These are phyloP conservation scores for Ectemnius cavifrons DNA, from an alignment of 2,888 invertebrate genomes.

Conservation along the genomic window DNA sequence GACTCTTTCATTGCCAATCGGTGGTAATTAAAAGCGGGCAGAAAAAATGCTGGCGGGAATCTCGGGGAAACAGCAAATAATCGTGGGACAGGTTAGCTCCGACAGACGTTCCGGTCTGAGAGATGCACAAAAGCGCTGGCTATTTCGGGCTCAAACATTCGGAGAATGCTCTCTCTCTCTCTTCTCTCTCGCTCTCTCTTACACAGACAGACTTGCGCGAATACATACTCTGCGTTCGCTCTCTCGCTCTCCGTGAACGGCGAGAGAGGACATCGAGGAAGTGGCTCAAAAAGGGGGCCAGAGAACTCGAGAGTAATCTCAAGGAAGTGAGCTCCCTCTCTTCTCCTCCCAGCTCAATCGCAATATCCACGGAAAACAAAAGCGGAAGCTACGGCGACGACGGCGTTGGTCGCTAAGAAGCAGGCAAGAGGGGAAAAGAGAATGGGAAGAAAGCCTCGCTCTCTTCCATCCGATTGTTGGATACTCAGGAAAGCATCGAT, in stretches of 20 bases:
- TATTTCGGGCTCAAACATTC: conserved; percentile 44
- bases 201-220: no score
- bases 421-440: conserved; percentile 10
- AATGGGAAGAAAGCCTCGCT: conserved; percentile 46
- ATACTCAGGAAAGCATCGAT: conserved; percentile 67
- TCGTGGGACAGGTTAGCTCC: background rate
- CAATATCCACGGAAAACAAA: conserved; percentile 62
- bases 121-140: conserved; percentile 46
- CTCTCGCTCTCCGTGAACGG: no score
- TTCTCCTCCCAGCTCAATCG: conserved; percentile 35
- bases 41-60: no score
- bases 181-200: no score
- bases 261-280: conserved; percentile 43
- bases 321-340: conserved; percentile 27
- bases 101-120: background rate
- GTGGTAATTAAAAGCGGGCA: no score
- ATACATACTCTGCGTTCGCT: no score
- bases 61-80: background rate
- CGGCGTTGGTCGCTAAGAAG: conserved; percentile 6
- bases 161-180: conserved; percentile 19
- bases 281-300: conserved; percentile 45
- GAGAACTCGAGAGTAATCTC: conserved; percentile 44
- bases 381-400: conserved; percentile 35
- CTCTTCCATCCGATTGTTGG: conserved; percentile 66
- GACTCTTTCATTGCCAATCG: no score